Conservation (phyloP, 2,888 invertebrate species). For the Pristionchus japonicus region DNA sequence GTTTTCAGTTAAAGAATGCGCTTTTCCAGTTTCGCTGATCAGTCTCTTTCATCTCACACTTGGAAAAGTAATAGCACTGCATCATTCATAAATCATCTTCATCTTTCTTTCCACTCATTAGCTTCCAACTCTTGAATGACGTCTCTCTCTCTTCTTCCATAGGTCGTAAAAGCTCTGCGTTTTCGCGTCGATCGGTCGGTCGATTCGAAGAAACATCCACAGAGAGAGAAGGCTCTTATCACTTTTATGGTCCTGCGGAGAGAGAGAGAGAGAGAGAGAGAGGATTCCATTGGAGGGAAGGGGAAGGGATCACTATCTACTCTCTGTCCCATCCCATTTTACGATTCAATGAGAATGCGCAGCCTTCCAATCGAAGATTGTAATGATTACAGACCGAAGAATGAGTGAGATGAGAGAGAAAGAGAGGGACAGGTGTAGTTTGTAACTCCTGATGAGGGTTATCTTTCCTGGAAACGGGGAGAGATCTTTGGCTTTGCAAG, state of each 20-base stretch:
- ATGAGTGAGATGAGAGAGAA: slow-evolving; percentile 17
- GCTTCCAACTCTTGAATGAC: background rate
- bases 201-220: slow-evolving; percentile 39
- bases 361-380: slow-evolving; percentile 19
- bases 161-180: slow-evolving; percentile 13
- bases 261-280: background rate
- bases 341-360: background rate
- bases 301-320: background rate
- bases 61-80: background rate
- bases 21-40: background rate
- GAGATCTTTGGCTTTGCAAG: too few species aligned
- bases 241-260: slow-evolving; percentile 38
- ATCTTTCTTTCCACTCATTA: background rate
- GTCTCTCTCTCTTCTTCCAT: background rate
- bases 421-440: slow-evolving; percentile 2
- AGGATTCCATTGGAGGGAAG: background rate
- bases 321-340: slow-evolving; percentile 5
- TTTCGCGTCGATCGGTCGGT: slow-evolving; percentile 18
- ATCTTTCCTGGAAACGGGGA: too few species aligned
- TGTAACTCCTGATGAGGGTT: background rate
- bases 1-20: background rate
- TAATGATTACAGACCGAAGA: slow-evolving; percentile 15
- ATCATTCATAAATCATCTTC: background rate
- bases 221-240: slow-evolving; percentile 14
- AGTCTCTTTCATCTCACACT: background rate